Evolutionary conservation across 2,797 vertebrate species (phyloP).

Genomic region (Leuciscus waleckii): DNA sequence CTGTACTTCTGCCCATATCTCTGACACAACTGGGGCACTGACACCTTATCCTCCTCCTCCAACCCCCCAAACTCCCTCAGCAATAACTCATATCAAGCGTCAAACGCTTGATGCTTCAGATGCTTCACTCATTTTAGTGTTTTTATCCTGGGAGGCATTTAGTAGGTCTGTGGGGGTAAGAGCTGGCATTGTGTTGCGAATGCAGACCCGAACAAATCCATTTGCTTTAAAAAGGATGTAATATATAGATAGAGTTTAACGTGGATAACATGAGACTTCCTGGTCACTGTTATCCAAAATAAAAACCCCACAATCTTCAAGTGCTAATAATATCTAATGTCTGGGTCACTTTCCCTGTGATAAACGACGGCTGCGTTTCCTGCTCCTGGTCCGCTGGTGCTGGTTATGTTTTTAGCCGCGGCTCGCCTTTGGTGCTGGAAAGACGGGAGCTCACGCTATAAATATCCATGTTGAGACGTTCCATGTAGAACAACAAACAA

Average conservation of each 20-base stretch:
- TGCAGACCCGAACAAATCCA: neutral
- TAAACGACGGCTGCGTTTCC: slow-evolving; percentile 51
- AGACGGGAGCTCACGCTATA: slow-evolving; percentile 67
- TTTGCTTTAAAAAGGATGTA: slow-evolving; percentile 19
- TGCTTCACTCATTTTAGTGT: slow-evolving; percentile 40
- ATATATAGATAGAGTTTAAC: slow-evolving; percentile 6
- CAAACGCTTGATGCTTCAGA: slow-evolving; percentile 45
- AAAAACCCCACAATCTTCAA: slow-evolving; percentile 46
- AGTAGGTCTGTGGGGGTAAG: neutral
- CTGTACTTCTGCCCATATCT: slow-evolving; percentile 65
- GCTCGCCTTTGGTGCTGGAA: slow-evolving; percentile 50
- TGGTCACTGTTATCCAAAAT: slow-evolving; percentile 47
- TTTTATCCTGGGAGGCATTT: slow-evolving; percentile 16
- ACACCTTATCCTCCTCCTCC: slow-evolving; percentile 69
- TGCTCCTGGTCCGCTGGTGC: slow-evolving; percentile 37
- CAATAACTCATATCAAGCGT: slow-evolving; percentile 55
- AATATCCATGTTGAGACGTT: slow-evolving; percentile 74
- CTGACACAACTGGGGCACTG: slow-evolving; percentile 77
- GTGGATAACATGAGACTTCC: slow-evolving; percentile 8
- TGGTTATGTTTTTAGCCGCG: slow-evolving; percentile 50
- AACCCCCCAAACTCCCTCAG: slow-evolving; percentile 53
- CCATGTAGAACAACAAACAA: slow-evolving; percentile 85
- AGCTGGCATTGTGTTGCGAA: neutral
- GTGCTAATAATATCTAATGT: slow-evolving; percentile 55
- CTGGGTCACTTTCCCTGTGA: slow-evolving; percentile 50